Base-by-base conservation (phyloP, 2,888 invertebrate species). In the Archips crataeganus region DNA sequence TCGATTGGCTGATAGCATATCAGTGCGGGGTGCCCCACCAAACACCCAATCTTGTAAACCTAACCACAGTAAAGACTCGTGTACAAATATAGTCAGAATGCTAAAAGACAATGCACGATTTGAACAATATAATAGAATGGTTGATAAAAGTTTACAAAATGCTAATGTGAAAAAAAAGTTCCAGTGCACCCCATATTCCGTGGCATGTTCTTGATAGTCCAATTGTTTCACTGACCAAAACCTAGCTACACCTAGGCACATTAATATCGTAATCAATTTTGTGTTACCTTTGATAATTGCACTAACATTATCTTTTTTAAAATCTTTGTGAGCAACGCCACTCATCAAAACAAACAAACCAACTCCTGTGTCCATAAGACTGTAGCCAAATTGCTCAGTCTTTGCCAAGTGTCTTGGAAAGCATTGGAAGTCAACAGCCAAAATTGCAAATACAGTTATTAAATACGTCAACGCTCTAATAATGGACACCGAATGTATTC, bases 111-210 rank as follows among this genome's bases (percentile, higher is more conserved):
- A 90, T 34, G 96, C 87, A 63, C 94, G 88, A 49, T 93, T 88
- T 2, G 96, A 87, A 10, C 95, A 86, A 65, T 90, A 94, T 62
- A 97, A 89, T 59, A 97, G 81, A 9, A 96, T 77, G 0, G 96
- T 96, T 54, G 97, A 96, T 32, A 97, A 83, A 1, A 98, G 86
- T 90, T 98, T 98, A 23, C 98, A 97, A 57, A 97, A 90, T 2
- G 98, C 98, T 72, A 99, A 91, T 0, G 99, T 99, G 79, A 99
- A 97, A 89, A 99, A 99, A 87, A 99, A 99, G 90, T 99, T 99
- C 98, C 99, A 99, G 88, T 99, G 99, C 0, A 97, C 95, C 0
- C 99, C 99, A 94, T 99, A 99, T 88, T 99, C 99, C 0, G 97
- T 96, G 0, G 97, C 96, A 87, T 98, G 98, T 82, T 97, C 97